Base-by-base conservation (phyloP, 2,797 vertebrate species). In the Rhynchotus rufescens region DNA sequence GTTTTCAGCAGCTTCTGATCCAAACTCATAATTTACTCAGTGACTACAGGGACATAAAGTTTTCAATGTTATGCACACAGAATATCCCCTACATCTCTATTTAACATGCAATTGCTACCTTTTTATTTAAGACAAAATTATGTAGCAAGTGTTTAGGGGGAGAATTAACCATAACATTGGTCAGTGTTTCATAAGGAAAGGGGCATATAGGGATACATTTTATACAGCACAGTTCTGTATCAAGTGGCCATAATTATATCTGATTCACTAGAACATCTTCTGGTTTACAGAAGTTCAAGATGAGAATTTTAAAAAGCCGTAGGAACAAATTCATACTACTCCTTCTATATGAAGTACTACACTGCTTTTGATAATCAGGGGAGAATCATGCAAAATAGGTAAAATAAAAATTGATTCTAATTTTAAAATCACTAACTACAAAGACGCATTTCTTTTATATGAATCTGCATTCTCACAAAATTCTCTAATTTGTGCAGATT, bases 31-130 rank as follows among this genome's bases (percentile, higher is more conserved):
- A 84, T 80, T 84, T 86, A 96, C 94, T 94, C 96, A 94, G 94
- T 97, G 19, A 44, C 92, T 80, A 96, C 96, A 93, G 94, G 95
- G 96, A 96, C 94, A 6, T 13, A 66, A 89, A 86, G 76, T 61
- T 26, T 34, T 34, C 61, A 82, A 34, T 26, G 71, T 77, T 91
- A 65, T 93, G 61, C 86, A 84, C 69, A 61, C 60, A 84, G 54
- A 66, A 42, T 66, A 54, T 26, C 34, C 32, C 25, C 7, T 64
- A 64, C 74, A 25, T 68, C 76, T 85, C 49, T 40, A 45, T 83
- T 93, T 90, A 89, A 76, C 83, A 80, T 64, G 66, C 66, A 73
- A 61, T 60, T 42, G 14, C 45, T 36, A 32, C 38, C 49, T 15
- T 32, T 44, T 57, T 83, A 76, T 83, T 78, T 71, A 76, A 60